Evolutionary conservation across 2,888 invertebrate genomes (phyloP), one percentile per base, ranked within the genome.

Genomic region (Dryobota labecula): DNA sequence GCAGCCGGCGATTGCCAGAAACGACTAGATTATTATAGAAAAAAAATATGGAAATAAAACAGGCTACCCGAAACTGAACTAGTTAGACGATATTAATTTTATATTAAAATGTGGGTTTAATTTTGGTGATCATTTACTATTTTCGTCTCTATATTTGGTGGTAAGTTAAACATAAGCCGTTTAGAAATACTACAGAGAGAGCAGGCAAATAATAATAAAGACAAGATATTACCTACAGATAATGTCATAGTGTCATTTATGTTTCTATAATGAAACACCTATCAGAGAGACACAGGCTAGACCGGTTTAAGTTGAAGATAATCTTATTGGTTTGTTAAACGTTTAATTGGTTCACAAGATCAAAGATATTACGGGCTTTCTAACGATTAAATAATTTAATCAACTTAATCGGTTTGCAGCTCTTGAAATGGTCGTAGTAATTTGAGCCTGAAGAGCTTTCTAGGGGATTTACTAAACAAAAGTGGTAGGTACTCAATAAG

Each of bases 341-440:
- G 66, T 75, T 75, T 80, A 76, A 83, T 83, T 80, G 75, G 74
- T 72, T 83, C 62, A 45, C 41, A 45, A 77, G 85, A 83, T 83
- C 71, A 66, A 73, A 70, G 73, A 71, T 82, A 82, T 51, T 56
- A 82, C 41, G 51, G 30, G 78, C 71, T 84, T 82, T 83, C 69
- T 63, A 77, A 67, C 38, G 47, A 62, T 63, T 57, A 60, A 68
- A 71, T 64, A 69, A 82, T 77, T 43, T 64, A 69, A 82, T 77
- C 47, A 65, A 70, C 41, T 78, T 38, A 65, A 79, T 66, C 18
- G 45, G 62, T 51, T 56, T 67, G 57, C 9, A 73, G 36, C n/a
- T 65, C 18, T 67, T 9, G 33, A n/a, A 58, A 65, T 62, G 30
- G 33, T 51, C 27, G n/a, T 13, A 45, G 24, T 43, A 33, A 45